Conservation (phyloP, 2,797 vertebrate genomes). For the Hybognathus amarus region DNA sequence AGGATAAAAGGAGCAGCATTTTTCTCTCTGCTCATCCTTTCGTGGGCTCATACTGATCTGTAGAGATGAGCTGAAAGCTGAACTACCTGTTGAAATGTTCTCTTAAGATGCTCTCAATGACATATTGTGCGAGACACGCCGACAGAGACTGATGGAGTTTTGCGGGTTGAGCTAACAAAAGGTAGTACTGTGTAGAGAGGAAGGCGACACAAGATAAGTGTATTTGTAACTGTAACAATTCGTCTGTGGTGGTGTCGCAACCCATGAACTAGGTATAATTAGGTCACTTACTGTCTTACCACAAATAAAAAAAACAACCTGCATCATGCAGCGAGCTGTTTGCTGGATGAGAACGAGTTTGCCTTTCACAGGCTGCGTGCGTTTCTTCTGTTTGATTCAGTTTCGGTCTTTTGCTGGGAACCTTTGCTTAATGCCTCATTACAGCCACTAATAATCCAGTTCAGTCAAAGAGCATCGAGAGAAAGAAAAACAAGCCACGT, state of each 20-base stretch:
- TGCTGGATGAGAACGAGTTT: slow-evolving; percentile 55
- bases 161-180: slow-evolving; percentile 25
- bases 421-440: slow-evolving; percentile 77
- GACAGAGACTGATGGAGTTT: slow-evolving; percentile 37
- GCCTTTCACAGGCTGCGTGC: slow-evolving; percentile 48
- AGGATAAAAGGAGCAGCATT: slow-evolving; percentile 77
- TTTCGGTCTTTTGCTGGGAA: slow-evolving; percentile 72
- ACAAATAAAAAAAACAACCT: slow-evolving; percentile 59
- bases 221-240: slow-evolving; percentile 69
- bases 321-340: slow-evolving; percentile 48
- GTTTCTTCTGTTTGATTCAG: slow-evolving; percentile 59
- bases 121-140: slow-evolving; percentile 79
- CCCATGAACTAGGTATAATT: slow-evolving; percentile 60
- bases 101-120: slow-evolving; percentile 87
- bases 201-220: slow-evolving; percentile 62
- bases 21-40: slow-evolving; percentile 70
- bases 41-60: slow-evolving; percentile 68
- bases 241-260: slow-evolving; percentile 44
- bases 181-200: slow-evolving; percentile 51
- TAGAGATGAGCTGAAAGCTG: slow-evolving; percentile 82
- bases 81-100: slow-evolving; percentile 88
- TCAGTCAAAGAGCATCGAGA: slow-evolving; percentile 77
- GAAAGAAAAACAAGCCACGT: slow-evolving; percentile 69
- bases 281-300: slow-evolving; percentile 59
- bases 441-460: slow-evolving; percentile 83